Evolutionary conservation across 2,113 vertebrate species (phyloP).

Genomic region (Psilopogon haemacephalus): DNA sequence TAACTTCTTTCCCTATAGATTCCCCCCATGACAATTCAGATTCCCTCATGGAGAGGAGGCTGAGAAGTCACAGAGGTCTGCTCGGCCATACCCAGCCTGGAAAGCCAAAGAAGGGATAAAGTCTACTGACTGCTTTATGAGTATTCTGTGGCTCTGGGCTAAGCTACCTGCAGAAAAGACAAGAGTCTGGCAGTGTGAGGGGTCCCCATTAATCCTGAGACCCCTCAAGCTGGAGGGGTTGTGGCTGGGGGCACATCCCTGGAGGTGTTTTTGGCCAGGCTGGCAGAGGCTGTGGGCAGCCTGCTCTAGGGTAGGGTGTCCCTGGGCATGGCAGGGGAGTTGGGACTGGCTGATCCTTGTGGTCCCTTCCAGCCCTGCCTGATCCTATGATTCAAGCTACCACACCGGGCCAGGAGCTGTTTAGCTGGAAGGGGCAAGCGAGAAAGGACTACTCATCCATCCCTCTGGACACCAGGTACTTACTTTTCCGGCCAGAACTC

Average conservation of each 20-base stretch:
- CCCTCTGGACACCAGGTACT: conserved; percentile 74
- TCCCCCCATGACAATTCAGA: fast-evolving
- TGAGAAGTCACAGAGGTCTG: neutral
- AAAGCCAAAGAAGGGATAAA: neutral
- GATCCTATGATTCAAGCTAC: too few relatives aligned
- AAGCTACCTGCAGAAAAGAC: neutral
- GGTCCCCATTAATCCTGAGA: too few relatives aligned
- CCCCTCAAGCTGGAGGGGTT: too few relatives aligned
- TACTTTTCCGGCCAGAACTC: conserved; percentile 92
- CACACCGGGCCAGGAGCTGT: neutral
- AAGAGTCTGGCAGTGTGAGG: too few relatives aligned
- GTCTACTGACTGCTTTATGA: neutral
- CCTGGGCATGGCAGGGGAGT: too few relatives aligned
- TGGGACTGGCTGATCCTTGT: too few relatives aligned
- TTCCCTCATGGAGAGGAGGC: neutral
- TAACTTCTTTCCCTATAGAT: neutral
- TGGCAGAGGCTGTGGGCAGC: too few relatives aligned
- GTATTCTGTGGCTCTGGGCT: neutral
- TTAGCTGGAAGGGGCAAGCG: neutral
- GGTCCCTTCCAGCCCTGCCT: too few relatives aligned
- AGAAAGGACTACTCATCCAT: neutral
- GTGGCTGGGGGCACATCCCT: too few relatives aligned
- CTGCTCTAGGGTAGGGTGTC: too few relatives aligned
- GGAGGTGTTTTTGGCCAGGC: too few relatives aligned
- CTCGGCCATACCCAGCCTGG: neutral